phyloP scores from a whole-genome alignment of 1,140 invertebrate genomes.

The Papilio helenus region DNA sequence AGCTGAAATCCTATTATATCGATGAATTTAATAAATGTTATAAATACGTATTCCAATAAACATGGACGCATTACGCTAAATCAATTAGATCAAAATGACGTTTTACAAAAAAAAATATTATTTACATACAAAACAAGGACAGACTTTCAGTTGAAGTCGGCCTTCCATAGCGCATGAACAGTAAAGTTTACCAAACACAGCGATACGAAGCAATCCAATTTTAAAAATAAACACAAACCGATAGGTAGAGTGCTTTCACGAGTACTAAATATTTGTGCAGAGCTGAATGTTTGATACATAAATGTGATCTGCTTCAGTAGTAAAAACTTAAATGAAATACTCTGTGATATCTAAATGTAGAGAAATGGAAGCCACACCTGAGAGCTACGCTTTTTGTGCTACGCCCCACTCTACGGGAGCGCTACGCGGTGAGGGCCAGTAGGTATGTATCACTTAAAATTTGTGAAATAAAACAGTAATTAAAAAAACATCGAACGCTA shows the following conservation, averaged over 20 bases:
- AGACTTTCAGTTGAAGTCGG: background rate
- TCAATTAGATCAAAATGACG: background rate
- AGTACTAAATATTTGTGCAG: background rate
- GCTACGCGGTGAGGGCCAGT: background rate
- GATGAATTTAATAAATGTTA: too few species aligned
- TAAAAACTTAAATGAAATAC: too few species aligned
- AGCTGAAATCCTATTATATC: too few species aligned
- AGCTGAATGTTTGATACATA: background rate
- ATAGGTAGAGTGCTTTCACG: background rate
- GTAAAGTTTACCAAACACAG: background rate
- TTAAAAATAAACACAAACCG: constrained; percentile 5
- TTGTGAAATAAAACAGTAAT: constrained; percentile 59
- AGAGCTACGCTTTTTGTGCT: too few species aligned
- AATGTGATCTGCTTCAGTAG: too few species aligned
- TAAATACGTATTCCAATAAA: background rate
- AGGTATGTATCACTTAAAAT: too few species aligned
- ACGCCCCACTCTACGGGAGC: background rate
- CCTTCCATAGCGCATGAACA: background rate
- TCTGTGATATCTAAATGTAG: background rate
- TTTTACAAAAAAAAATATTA: background rate
- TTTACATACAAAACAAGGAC: background rate
- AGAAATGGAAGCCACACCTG: too few species aligned
- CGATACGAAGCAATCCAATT: background rate
- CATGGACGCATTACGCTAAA: background rate
- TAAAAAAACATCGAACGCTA: constrained; percentile 78